These are phyloP conservation scores for Cancer borealis DNA, from an alignment of 2,888 invertebrate species.

Conservation along the genomic window DNA sequence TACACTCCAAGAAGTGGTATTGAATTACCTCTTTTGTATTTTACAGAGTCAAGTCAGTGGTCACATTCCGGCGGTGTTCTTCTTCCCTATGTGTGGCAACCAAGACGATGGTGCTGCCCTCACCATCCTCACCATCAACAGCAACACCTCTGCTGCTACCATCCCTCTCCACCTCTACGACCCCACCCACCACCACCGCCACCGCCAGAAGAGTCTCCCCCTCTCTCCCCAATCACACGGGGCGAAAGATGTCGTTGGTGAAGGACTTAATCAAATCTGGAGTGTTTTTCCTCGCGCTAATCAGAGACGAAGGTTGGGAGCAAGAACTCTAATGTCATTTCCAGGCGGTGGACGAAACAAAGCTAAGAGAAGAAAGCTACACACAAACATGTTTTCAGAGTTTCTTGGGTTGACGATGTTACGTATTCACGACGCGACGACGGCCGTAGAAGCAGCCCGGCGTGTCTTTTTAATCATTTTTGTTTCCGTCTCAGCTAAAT, in stretches of 20 bases:
- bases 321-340: constrained; percentile 74
- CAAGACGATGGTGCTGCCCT: neutral
- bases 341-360: constrained; percentile 67
- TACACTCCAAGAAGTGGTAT: neutral
- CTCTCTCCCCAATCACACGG: constrained; percentile 51
- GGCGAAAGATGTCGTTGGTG: constrained; percentile 70
- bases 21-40: neutral
- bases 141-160: neutral
- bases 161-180: neutral
- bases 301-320: constrained; percentile 72
- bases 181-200: neutral
- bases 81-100: neutral
- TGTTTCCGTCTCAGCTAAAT: neutral
- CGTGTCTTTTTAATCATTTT: neutral
- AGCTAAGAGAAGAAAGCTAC: constrained; percentile 58
- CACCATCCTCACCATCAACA: neutral
- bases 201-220: constrained; percentile 24
- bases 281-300: constrained; percentile 72
- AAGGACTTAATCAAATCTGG: constrained; percentile 74
- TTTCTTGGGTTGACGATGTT: constrained; percentile 58
- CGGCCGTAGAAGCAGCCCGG: neutral
- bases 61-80: neutral
- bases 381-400: constrained; percentile 71
- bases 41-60: neutral
- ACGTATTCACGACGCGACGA: neutral